Evolutionary conservation across 2,888 invertebrate genomes (phyloP).

Genomic region (Hololepta plana): DNA sequence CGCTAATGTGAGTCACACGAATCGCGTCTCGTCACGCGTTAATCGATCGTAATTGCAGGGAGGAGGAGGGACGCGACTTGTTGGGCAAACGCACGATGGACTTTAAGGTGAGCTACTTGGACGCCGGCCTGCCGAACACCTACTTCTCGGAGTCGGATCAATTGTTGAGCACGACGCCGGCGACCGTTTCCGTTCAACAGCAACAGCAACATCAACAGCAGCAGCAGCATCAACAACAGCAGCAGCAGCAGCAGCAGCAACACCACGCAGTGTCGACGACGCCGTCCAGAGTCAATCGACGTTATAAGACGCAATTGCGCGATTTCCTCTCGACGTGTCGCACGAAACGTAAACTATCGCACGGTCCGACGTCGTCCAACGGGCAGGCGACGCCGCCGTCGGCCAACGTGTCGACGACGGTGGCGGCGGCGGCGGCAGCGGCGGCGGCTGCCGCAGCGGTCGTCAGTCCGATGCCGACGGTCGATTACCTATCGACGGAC

Average conservation of each 20-base stretch:
- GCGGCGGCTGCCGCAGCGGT: conserved; percentile 36
- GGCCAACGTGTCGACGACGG: conserved; percentile 20
- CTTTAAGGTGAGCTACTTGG: conserved; percentile 95
- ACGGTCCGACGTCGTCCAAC: conserved; percentile 16
- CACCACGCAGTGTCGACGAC: conserved; percentile 36
- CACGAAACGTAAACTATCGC: conserved; percentile 25
- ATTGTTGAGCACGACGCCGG: conserved; percentile 40
- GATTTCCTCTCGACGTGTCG: conserved; percentile 81
- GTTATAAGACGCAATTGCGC: conserved; percentile 84
- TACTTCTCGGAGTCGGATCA: conserved; percentile 81
- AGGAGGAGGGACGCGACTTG: conserved; percentile 95
- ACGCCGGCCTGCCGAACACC: conserved; percentile 78
- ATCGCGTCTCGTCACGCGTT: too few species aligned
- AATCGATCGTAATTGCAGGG: conserved; percentile 58
- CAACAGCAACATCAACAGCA: too few species aligned
- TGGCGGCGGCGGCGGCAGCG: conserved; percentile 36
- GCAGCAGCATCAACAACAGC: too few species aligned
- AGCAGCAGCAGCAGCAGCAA: too few species aligned
- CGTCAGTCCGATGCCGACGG: conserved; percentile 36
- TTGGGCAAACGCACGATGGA: conserved; percentile 97
- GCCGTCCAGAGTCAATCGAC: conserved; percentile 65
- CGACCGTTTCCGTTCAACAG: conserved; percentile 29
- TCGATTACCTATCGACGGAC: conserved; percentile 50
- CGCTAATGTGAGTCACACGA: conserved; percentile 71
- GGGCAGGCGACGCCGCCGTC: conserved; percentile 26